Conservation (phyloP, 2,797 vertebrate species). For the Psittacula echo region DNA sequence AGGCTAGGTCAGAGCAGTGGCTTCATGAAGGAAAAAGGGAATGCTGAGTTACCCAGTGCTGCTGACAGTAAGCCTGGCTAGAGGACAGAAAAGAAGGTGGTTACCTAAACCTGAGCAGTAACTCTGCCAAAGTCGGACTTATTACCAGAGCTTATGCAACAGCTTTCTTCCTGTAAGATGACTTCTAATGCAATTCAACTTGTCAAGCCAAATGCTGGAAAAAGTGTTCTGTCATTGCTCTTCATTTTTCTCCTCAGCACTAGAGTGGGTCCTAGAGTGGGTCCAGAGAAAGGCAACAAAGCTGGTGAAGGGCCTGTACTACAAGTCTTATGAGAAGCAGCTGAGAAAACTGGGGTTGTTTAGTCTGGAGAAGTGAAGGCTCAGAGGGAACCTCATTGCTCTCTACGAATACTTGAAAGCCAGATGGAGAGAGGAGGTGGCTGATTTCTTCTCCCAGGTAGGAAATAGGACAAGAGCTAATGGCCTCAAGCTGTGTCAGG, state of each 20-base stretch:
- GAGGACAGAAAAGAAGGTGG: not conserved
- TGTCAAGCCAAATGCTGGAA: not conserved
- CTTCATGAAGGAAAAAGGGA: not conserved
- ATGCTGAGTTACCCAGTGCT: not conserved
- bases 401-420: not conserved
- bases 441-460: not conserved
- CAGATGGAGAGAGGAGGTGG: not conserved
- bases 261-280: not conserved
- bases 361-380: not conserved
- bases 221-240: not conserved
- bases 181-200: not conserved
- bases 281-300: not conserved
- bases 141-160: not conserved
- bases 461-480: not conserved
- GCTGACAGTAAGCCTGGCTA: not conserved
- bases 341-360: not conserved
- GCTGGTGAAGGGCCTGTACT: not conserved
- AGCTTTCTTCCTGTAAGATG: not conserved
- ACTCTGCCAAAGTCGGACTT: not conserved
- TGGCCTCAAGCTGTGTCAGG: not conserved
- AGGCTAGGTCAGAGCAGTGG: not conserved
- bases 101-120: not conserved
- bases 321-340: not conserved
- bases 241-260: not conserved
- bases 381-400: not conserved